Base-by-base conservation (phyloP, 2,113 vertebrate species). In the Hippopotamus amphibius region DNA sequence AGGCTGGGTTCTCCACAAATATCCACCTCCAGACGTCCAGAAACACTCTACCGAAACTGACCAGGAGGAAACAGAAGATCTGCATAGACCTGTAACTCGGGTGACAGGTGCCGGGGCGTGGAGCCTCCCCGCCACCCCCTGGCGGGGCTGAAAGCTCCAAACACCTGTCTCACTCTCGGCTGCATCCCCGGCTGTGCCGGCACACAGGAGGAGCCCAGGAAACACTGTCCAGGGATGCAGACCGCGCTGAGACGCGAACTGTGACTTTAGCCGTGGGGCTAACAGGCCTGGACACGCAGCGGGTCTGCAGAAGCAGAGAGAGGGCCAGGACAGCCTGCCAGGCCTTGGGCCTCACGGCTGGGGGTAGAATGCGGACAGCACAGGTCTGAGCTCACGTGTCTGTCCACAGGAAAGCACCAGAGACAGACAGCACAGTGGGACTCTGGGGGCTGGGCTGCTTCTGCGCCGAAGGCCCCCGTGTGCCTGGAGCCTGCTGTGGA, bases 81-180 rank as follows among this genome's bases (percentile, higher is more conserved):
- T 55, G 1, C 43, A 46, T 8, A 43, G 26, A 53, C 43, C 24
- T 88, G 6, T 41, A 43, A 48, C 41, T 17, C 22, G 71, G 71
- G 41, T 15, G 26, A 46, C 69, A 72, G 69, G 43, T 74, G 7
- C 24, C 0, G 0, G 1, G 46, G 43, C 13, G 6, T 4, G 21
- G 66, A 22, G 12, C 33, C 65, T 37, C 9, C 6, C 55, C 43
- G 50, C 50, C 22, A 37, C 12, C 43, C 41, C 41, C 6, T 1
- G 9, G 26, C 2, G 10, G 14, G 19, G 21, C 6, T n/a, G 2
- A 71, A 43, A 55, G 63, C 21, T 53, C 10, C 19, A n/a, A 33
- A 79, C 59, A 14, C 17, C 61, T 43, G 5, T 16, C 69, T n/a
- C 24, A 21, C 14, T 63, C 55, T 33, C 1, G 3, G 68, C 17